Evolutionary conservation across 1,140 invertebrate species (phyloP).

Genomic region (Zophobas atratus): DNA sequence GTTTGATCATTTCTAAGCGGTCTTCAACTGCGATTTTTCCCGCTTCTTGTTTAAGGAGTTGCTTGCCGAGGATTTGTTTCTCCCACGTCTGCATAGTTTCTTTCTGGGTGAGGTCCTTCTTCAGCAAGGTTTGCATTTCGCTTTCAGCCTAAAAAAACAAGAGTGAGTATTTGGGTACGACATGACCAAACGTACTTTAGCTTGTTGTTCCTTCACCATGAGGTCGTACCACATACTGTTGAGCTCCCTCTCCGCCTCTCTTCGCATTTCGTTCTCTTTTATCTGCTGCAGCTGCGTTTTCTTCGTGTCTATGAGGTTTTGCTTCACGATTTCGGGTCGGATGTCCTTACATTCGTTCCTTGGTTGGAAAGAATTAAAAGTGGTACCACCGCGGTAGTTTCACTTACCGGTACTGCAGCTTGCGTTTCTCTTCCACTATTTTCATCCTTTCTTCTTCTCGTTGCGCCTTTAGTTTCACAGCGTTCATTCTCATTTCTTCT

Average conservation of each 20-base stretch:
- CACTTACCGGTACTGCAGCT: slow-evolving; percentile 65
- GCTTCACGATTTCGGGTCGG: slow-evolving; percentile 57
- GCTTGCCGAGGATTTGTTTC: slow-evolving; percentile 63
- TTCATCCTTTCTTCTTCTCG: slow-evolving; percentile 63
- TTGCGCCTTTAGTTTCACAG: slow-evolving; percentile 57
- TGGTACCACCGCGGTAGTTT: background rate
- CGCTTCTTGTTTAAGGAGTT: slow-evolving; percentile 57
- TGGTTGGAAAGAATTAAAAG: slow-evolving; percentile 35
- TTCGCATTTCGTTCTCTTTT: slow-evolving; percentile 64
- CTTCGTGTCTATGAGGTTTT: slow-evolving; percentile 63
- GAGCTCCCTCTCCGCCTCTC: slow-evolving; percentile 62
- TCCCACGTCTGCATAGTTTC: slow-evolving; percentile 60
- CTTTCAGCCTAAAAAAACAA: slow-evolving; percentile 58
- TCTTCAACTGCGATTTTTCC: slow-evolving; percentile 59
- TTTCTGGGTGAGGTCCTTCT: slow-evolving; percentile 52
- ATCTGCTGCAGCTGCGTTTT: slow-evolving; percentile 65
- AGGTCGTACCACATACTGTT: slow-evolving; percentile 64
- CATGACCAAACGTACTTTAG: slow-evolving; percentile 53
- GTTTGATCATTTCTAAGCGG: slow-evolving; percentile 58
- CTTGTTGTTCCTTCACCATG: slow-evolving; percentile 58
- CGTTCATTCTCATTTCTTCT: slow-evolving; percentile 61
- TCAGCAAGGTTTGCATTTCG: slow-evolving; percentile 61
- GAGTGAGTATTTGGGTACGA: background rate
- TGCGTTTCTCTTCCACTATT: slow-evolving; percentile 63
- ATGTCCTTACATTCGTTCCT: slow-evolving; percentile 61